Percentiles rank a stretch among this genome's conserved stretches.
Conservation (phyloP, 1,140 invertebrate species). For the Ostrea denselamellosa region DNA sequence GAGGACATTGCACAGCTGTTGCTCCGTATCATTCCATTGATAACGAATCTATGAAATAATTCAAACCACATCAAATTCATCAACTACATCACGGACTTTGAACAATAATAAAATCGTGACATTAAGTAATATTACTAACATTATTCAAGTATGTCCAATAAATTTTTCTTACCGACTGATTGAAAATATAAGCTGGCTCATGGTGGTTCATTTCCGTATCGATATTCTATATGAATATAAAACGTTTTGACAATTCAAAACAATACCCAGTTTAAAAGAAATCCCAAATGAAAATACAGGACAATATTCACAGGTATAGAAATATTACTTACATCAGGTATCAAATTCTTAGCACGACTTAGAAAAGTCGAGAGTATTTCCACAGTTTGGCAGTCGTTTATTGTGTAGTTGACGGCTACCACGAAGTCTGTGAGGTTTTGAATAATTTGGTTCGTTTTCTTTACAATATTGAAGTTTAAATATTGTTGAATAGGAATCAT, state of each 20-base stretch:
- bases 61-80: not conserved
- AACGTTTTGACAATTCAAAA: not conserved
- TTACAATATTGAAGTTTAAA: conserved; percentile 9
- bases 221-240: not conserved
- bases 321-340: conserved; percentile 4
- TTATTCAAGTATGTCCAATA: not conserved
- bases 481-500: not conserved
- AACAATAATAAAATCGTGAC: too few species aligned
- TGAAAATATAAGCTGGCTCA: not conserved
- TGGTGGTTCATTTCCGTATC: not conserved
- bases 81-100: not conserved
- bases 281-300: not conserved
- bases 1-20: not conserved
- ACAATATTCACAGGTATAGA: not conserved
- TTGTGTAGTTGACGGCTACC: not conserved
- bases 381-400: not conserved
- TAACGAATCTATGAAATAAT: conserved; percentile 4
- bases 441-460: not conserved
- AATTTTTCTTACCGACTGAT: not conserved
- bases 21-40: conserved; percentile 2
- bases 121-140: too few species aligned
- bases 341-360: not conserved
- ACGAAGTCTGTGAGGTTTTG: not conserved
- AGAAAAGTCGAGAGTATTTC: not conserved
- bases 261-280: not conserved